Evolutionary conservation across 1,140 invertebrate genomes (phyloP), one percentile per base, ranked within the genome.

Genomic region (Rhagoletis pomonella): DNA sequence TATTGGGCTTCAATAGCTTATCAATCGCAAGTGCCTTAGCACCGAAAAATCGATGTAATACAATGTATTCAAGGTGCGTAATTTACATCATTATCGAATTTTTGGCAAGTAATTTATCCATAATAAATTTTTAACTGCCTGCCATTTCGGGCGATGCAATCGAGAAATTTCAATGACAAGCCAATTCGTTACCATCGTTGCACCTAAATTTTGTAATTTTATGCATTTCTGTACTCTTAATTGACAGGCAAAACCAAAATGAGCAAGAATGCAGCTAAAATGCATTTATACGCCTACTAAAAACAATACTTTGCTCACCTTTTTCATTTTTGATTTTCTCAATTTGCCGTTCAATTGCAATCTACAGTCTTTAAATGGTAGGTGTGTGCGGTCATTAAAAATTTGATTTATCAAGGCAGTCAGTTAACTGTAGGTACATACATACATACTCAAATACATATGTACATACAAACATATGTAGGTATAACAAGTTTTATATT

Each of bases 361-460:
- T 62, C 17, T 62, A 12, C 60, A 17, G 17, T 62, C 60, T n/a
- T 17, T n/a, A 12, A 14, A 62, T 62, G 10, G 60, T 62, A n/a
- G 60, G 60, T 62, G 60, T 62, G 60, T 62, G 10, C 17, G 10
- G 60, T 62, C 60, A 62, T 62, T 62, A 62, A 9, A n/a, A 14
- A 42, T 73, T 42, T 73, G 67, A 6, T 73, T 44, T 73, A 44
- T 73, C 67, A 73, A 73, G 67, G 67, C 42, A 47, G 42, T 44
- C 12, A 0, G 42, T 73, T 42, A 73, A 73, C 17, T 42, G 12
- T 29, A 29, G 29, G 29, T 29, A 29, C 29, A 29, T 29, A 29
- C 29, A 29, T 29, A 29, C 29, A 29, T 29, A 29, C 29, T 29
- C 29, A 29, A 29, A 29, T 29, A 29, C 29, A 29, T 29, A 29